These are phyloP conservation scores for Trichechus manatus DNA, from an alignment of 2,113 vertebrate species.

Conservation along the genomic window DNA sequence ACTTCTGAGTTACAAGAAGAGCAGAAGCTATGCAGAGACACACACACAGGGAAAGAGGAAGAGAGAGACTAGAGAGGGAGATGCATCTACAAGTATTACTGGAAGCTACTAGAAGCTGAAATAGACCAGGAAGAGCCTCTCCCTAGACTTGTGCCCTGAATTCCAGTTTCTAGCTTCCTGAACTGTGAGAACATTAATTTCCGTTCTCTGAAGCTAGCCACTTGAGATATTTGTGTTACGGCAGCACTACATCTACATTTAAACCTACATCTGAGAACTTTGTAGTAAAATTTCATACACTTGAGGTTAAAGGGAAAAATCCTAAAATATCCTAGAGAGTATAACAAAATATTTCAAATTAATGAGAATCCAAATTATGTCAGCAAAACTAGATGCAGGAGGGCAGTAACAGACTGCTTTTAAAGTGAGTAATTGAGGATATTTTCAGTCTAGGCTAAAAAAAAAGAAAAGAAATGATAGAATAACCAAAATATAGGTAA, in stretches of 20 bases:
- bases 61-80: neutral
- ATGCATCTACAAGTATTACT: neutral
- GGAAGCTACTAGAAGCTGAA: neutral
- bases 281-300: neutral
- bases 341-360: neutral
- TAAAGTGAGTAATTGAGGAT: neutral
- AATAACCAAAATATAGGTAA: neutral
- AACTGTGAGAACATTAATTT: no score
- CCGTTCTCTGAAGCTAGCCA: no score
- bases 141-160: neutral
- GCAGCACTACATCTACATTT: no score
- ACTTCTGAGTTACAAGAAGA: neutral
- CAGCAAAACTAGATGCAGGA: neutral
- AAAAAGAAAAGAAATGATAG: neutral
- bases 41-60: neutral
- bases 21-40: neutral
- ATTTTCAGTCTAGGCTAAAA: neutral
- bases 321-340: neutral
- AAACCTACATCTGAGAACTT: neutral
- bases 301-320: neutral
- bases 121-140: neutral
- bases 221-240: no score
- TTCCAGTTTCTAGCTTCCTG: no score
- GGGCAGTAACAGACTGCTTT: neutral
- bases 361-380: neutral